phyloP scores from a whole-genome alignment of 2,888 invertebrate genomes.

The Tipula vernalis region DNA sequence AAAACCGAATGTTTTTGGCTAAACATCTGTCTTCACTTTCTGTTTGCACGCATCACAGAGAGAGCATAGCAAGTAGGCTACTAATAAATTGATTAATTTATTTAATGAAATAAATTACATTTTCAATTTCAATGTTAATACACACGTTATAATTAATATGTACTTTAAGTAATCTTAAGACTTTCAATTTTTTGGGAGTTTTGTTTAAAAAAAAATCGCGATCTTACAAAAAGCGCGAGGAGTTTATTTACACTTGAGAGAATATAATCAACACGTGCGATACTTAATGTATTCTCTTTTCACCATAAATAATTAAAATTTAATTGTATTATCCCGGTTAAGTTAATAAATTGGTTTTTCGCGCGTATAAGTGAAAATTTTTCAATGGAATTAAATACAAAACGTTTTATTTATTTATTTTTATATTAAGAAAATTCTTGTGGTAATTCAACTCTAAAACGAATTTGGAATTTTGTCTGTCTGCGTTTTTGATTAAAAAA shows the following conservation, averaged over 20 bases:
- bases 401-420: background rate
- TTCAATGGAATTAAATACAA: background rate
- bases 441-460: background rate
- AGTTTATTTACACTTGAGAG: background rate
- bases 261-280: background rate
- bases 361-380: background rate
- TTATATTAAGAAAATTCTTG: background rate
- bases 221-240: background rate
- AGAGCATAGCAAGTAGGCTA: background rate
- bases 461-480: background rate
- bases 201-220: background rate
- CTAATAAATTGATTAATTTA: background rate
- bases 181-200: background rate
- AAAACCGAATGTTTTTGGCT: background rate
- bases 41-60: background rate
- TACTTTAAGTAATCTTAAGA: background rate
- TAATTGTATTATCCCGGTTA: background rate
- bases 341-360: background rate
- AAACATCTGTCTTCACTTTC: background rate
- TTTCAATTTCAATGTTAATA: background rate
- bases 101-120: background rate
- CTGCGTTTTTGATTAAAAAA: background rate
- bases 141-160: background rate
- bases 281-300: background rate
- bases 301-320: background rate